phyloP scores from a whole-genome alignment of 2,888 invertebrate genomes.

The Dinocampus coccinellae region DNA sequence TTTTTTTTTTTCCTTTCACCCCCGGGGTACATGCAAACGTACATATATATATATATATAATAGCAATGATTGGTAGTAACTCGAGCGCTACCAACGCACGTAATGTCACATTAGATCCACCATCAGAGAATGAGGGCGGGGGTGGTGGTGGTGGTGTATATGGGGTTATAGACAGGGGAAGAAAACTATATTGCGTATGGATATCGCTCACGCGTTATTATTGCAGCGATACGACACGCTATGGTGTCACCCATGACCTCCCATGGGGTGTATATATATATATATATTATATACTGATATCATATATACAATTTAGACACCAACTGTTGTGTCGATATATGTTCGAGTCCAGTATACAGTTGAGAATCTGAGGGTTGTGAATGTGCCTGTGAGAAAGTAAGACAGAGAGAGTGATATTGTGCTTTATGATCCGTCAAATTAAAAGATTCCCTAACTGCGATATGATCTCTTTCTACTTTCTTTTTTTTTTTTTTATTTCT shows the following conservation, averaged over 20 bases:
- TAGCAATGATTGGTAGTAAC: conserved; percentile 17
- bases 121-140: conserved; percentile 36
- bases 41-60: background rate
- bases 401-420: conserved; percentile 58
- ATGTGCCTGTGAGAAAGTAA: conserved; percentile 20
- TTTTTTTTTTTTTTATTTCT: background rate
- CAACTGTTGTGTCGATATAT: conserved; percentile 61
- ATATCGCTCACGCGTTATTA: conserved; percentile 69
- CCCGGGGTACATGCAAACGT: background rate
- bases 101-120: conserved; percentile 60
- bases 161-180: conserved; percentile 34
- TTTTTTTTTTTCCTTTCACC: conserved; percentile 6
- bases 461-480: conserved; percentile 51
- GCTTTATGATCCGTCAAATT: conserved; percentile 70
- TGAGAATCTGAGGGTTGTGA: conserved; percentile 24
- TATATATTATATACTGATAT: conserved; percentile 51
- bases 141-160: conserved; percentile 33
- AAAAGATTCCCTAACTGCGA: conserved; percentile 69
- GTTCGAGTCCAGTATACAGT: conserved; percentile 37
- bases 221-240: conserved; percentile 68
- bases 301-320: conserved; percentile 61
- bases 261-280: conserved; percentile 53
- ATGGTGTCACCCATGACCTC: conserved; percentile 67
- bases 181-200: conserved; percentile 36
- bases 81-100: conserved; percentile 45